phyloP scores from a whole-genome alignment of 2,888 invertebrate genomes.

The Melanophora roralis region DNA sequence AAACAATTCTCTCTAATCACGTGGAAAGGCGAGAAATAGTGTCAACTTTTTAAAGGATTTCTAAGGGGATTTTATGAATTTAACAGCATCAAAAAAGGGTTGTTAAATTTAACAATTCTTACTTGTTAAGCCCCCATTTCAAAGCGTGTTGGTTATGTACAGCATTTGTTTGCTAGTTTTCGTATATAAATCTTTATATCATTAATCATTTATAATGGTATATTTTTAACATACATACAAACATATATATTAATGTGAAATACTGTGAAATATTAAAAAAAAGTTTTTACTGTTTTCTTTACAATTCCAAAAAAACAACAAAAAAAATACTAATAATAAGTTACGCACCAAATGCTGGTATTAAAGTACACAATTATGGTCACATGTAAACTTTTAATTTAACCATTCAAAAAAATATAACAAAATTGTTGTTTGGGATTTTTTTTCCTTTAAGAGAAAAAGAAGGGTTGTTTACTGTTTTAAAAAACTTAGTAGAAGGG shows the following conservation, averaged over 20 bases:
- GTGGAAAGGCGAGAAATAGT: constrained; percentile 77
- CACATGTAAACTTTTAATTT: constrained; percentile 63
- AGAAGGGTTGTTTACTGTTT: constrained; percentile 40
- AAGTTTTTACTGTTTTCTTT: background rate
- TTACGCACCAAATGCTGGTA: constrained; percentile 74
- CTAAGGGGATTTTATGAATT: constrained; percentile 40
- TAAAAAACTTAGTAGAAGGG: background rate
- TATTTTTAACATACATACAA: constrained; percentile 56
- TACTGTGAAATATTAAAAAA: constrained; percentile 63
- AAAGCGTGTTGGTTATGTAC: background rate
- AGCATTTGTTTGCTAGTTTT: constrained; percentile 38
- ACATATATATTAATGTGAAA: too few species aligned
- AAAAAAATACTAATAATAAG: constrained; percentile 62
- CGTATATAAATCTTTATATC: constrained; percentile 67
- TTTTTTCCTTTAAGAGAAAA: background rate
- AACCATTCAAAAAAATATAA: constrained; percentile 30
- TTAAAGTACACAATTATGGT: constrained; percentile 64
- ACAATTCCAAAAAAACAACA: constrained; percentile 27
- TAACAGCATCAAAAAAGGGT: constrained; percentile 68
- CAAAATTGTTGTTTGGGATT: background rate
- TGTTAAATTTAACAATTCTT: constrained; percentile 17
- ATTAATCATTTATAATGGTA: constrained; percentile 77
- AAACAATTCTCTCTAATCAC: constrained; percentile 68
- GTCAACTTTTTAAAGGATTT: constrained; percentile 44
- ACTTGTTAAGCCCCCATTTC: constrained; percentile 46